Evolutionary conservation across 2,113 vertebrate genomes (phyloP).

Genomic region (Brachypodius melanocephalos): DNA sequence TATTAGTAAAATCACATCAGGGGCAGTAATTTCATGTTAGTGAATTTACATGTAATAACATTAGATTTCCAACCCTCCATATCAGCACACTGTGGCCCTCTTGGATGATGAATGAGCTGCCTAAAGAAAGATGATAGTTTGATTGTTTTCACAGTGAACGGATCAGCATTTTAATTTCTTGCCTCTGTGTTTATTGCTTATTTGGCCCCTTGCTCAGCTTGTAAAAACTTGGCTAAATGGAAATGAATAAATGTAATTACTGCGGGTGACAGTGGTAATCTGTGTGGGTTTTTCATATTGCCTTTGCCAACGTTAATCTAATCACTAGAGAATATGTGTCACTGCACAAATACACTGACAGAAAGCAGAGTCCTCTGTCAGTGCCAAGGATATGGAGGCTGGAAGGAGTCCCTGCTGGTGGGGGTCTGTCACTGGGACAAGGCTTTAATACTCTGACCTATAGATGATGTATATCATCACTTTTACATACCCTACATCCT

Average conservation of each 20-base stretch:
- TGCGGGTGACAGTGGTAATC: slow-evolving; percentile 86
- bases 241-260: slow-evolving; percentile 94
- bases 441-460: background rate
- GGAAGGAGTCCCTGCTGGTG: background rate
- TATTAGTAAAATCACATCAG: slow-evolving; percentile 89
- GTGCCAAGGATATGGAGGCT: slow-evolving; percentile 49
- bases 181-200: slow-evolving; percentile 89
- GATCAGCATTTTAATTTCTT: slow-evolving; percentile 91
- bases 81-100: slow-evolving; percentile 76
- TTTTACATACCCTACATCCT: background rate
- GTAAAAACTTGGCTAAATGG: slow-evolving; percentile 89
- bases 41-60: slow-evolving; percentile 90
- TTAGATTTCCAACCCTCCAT: slow-evolving; percentile 77
- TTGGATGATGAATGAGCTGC: slow-evolving; percentile 83
- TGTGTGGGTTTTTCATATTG: slow-evolving; percentile 85
- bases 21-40: slow-evolving; percentile 87
- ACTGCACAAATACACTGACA: slow-evolving; percentile 78
- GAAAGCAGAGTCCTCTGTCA: slow-evolving; percentile 76
- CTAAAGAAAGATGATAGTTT: slow-evolving; percentile 89
- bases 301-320: slow-evolving; percentile 85
- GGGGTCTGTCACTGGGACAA: background rate
- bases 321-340: slow-evolving; percentile 84
- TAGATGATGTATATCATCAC: background rate
- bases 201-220: slow-evolving; percentile 85
- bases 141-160: slow-evolving; percentile 88